Evolutionary conservation across 2,888 invertebrate species (phyloP).

Genomic region (Chloromyia formosa): DNA sequence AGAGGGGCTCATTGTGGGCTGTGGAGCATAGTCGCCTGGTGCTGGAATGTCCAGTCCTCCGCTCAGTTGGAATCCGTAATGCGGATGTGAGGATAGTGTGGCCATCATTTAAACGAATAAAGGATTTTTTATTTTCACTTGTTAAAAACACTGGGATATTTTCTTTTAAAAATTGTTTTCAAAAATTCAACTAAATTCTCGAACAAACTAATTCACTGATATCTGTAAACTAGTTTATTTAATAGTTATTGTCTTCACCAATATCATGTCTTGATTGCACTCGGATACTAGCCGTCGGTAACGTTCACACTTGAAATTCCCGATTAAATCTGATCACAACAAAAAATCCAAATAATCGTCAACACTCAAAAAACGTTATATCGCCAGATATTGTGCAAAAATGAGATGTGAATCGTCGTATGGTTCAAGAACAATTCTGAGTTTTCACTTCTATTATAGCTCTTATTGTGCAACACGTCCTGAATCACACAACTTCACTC

Average conservation of each 20-base stretch:
- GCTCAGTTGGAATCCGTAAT: constrained; percentile 63
- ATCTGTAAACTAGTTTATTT: neutral
- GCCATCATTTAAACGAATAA: constrained; percentile 55
- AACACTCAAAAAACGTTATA: neutral
- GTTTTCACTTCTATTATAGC: constrained; percentile 42
- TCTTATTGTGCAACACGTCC: constrained; percentile 43
- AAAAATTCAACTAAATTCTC: neutral
- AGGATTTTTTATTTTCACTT: constrained; percentile 27
- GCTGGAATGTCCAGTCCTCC: constrained; percentile 62
- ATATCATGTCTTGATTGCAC: neutral
- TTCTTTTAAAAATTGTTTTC: constrained; percentile 14
- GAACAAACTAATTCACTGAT: neutral
- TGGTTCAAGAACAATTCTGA: constrained; percentile 24
- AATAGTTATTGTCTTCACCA: neutral
- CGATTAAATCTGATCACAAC: neutral
- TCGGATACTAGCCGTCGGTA: constrained; percentile 7
- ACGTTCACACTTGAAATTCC: neutral
- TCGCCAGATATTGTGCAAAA: constrained; percentile 7
- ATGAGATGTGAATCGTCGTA: neutral
- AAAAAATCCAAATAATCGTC: constrained; percentile 1
- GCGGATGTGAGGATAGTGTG: constrained; percentile 63
- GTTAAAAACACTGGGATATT: constrained; percentile 12
- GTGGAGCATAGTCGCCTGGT: constrained; percentile 62
- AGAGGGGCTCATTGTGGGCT: constrained; percentile 56
- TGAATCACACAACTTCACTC: constrained; percentile 48